Base-by-base conservation (phyloP, 2,888 invertebrate genomes). In the Callyntrura sp. region DNA sequence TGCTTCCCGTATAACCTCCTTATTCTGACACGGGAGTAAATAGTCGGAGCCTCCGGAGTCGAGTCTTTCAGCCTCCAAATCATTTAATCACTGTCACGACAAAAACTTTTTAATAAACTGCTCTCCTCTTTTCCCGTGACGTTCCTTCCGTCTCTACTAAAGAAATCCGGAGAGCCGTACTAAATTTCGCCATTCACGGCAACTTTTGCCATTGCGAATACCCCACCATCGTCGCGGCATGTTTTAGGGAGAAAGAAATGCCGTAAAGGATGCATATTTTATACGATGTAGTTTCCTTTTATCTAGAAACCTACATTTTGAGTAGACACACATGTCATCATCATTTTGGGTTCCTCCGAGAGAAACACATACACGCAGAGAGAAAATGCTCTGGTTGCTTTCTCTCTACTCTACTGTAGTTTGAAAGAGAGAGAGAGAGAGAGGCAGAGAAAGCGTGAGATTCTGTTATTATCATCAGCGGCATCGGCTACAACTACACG, bases 61-160 rank as follows among this genome's bases (percentile, higher is more conserved):
- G 85, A 81, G 88, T 85, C 81, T 78, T 88, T 85, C 79, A 88
- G 81, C 91, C 85, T 84, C 82, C 76, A 91, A 88, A 91, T 91
- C 91, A 91, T 91, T 91, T 91, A 91, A 91, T 91, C 91, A 91
- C 91, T 91, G 91, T 91, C 91, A 91, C 57, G 82, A 48, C 85
- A 81, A 85, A 79, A 86, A 90, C 84, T 84, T 89, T 89, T 89
- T 89, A 89, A 89, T 89, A 89, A 89, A 89, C 84, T 89, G 82
- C 85, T 43, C 48, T 73, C 65, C 55, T 57, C 45, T 62, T 48
- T 20, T 0, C 48, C 5, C 51, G 14, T 23, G 76, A 48, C 73
- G 45, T 48, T 73, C 20, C 23, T 20, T 73, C 20, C 6, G 35
- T 35, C 35, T 35, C 35, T 35, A 35, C 35, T 35, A 35, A 35